Percentiles rank a stretch among this genome's conserved stretches.
phyloP scores from a whole-genome alignment of 1,140 invertebrate species.

The roundworm (Caenorhabditis elegans) region WBcel235 BX284605.5:14552501-14553000 shows the following conservation, averaged over 20 bases:
- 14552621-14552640: conserved; percentile 35
- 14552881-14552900: too few relatives aligned
- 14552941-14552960: too few relatives aligned
- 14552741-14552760: background rate
- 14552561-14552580: conserved; percentile 43
- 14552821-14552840: too few relatives aligned
- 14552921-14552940: too few relatives aligned
- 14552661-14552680: conserved; percentile 48
- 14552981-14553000: too few relatives aligned
- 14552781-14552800: background rate
- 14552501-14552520: conserved; percentile 48
- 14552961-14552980: too few relatives aligned
- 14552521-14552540: conserved; percentile 50
- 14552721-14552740: conserved; percentile 26
- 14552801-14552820: too few relatives aligned
- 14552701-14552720: conserved; percentile 23
- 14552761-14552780: conserved; percentile 11
- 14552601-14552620: conserved; percentile 49
- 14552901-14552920: too few relatives aligned
- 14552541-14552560: conserved; percentile 41
- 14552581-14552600: conserved; percentile 47
- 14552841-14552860: too few relatives aligned
- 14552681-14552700: conserved; percentile 33
- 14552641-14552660: conserved; percentile 50
- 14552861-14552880: too few relatives aligned